Base-by-base conservation (phyloP, 2,888 invertebrate genomes). In the Timema podura region DNA sequence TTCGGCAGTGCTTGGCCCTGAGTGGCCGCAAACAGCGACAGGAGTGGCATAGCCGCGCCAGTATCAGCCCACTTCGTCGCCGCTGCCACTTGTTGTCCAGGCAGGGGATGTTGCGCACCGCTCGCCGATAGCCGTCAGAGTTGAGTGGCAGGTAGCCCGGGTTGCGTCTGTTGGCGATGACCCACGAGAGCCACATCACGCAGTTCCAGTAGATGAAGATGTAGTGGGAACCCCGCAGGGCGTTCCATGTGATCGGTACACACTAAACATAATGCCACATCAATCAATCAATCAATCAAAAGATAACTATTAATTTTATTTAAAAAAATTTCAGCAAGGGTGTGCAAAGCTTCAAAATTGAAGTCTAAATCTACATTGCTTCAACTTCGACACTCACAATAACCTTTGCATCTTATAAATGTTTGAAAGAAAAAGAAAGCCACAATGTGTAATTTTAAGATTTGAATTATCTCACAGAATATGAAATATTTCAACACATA, bases 41-140 rank as follows among this genome's bases (percentile, higher is more conserved):
- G 64, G 95, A 95, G 79, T 96, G 96, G 77, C 96, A 96, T 5
- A 96, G 83, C 68, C 94, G 85, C 44, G 92, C 92, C 61, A 93
- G 81, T 72, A 93, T 88, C 5, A 72, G 30, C 15, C 51, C 70
- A 45, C 69, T 68, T 76, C 93, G 92, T 54, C 95, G 86, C 77
- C 94, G 93, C 83, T 94, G 95, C 89, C 94, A 93, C 79, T 95
- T 95, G 79, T 95, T 95, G 79, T 95, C 95, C 77, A 92, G 95
- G 80, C 93, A 94, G 0, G 95, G 95, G 75, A 95, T 95, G 83
- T 95, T 93, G 80, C 93, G 91, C 73, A 96, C 95, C 30, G 94
- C 93, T 75, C 92, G 85, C 77, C 94, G 92, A 79, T 96, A 96
- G 3, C 93, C 92, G 76, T 95, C 95, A 0, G 94, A 92, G 79